A percentile compares a stretch with the other conserved stretches of the same genome.
Evolutionary conservation across 2,888 invertebrate species (phyloP).

Genomic region (Diarsia brunnea): DNA sequence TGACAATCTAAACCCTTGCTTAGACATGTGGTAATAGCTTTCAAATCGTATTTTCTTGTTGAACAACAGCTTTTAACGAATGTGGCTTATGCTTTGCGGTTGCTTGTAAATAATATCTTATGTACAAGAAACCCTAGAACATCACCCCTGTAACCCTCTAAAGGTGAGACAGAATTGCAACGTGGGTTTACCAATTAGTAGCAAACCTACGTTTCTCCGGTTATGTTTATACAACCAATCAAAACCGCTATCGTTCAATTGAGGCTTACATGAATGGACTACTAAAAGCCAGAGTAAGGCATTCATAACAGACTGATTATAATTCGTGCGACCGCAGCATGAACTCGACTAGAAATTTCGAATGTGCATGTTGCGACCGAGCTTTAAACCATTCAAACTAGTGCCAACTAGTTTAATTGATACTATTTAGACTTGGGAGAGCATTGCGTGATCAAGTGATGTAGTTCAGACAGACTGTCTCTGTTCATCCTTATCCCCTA

Average conservation of each 20-base stretch:
- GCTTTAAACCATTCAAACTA: neutral
- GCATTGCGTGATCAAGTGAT: neutral
- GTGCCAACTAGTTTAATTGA: no score
- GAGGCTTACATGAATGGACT: neutral
- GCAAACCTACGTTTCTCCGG: no score
- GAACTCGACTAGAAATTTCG: constrained; percentile 3
- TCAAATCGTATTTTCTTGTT: neutral
- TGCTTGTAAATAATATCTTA: no score
- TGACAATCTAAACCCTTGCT: neutral
- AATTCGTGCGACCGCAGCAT: constrained; percentile 6
- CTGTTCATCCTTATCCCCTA: no score
- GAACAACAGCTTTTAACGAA: neutral
- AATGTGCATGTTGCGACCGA: neutral
- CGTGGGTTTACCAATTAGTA: no score
- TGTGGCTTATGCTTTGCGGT: neutral
- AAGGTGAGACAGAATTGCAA: neutral
- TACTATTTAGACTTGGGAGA: neutral
- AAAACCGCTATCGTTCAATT: neutral
- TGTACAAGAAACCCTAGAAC: no score
- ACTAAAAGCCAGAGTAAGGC: neutral
- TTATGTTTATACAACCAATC: neutral
- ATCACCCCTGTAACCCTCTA: no score
- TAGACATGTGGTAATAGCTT: neutral
- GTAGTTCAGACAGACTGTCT: no score
- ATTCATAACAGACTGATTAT: neutral